Evolutionary conservation across 2,888 invertebrate species (phyloP), one percentile per base, ranked within the genome.

Genomic region (Hecatera dysodea): DNA sequence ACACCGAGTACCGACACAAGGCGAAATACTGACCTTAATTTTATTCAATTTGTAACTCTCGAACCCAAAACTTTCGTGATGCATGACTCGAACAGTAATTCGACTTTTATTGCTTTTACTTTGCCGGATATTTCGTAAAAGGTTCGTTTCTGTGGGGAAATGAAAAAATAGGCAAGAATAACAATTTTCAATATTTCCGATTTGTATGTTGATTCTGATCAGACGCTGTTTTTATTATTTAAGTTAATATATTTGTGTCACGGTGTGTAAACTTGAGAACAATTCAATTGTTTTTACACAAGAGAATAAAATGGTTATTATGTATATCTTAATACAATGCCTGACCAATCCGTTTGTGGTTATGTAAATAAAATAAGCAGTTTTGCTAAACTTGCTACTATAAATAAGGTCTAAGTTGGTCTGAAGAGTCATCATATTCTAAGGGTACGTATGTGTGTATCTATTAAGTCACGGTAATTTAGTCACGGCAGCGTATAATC

Each of bases 41-140:
- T 94, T 92, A 94, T 95, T 95, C 94, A 94, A 94, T 95, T 95
- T 94, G 93, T 90, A 93, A 93, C 93, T 94, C 92, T 90, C 89
- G 89, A 89, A 92, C 95, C 94, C 94, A 89, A 95, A 95, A 95
- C 93, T 95, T 95, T 91, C 87, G 90, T 94, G 93, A 95, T 93
- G 93, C 92, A 94, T 93, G 93, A 94, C 90, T 94, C 90, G 88
- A 91, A 91, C 93, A 91, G 92, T 94, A 94, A 95, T 94, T 94
- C 91, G 93, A 93, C 91, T 94, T 95, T 94, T 94, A 95, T 94
- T 93, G 92, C 93, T 93, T 93, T 90, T 88, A 85, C 91, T 89
- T 89, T 86, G 86, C 84, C 86, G 88, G 89, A 90, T 91, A 89
- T 91, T 90, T 83, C 81, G 88, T 83, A 85, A 89, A 91, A 90